Evolutionary conservation across 1,140 invertebrate genomes (phyloP).

Genomic region (Diorhabda sublineata): DNA sequence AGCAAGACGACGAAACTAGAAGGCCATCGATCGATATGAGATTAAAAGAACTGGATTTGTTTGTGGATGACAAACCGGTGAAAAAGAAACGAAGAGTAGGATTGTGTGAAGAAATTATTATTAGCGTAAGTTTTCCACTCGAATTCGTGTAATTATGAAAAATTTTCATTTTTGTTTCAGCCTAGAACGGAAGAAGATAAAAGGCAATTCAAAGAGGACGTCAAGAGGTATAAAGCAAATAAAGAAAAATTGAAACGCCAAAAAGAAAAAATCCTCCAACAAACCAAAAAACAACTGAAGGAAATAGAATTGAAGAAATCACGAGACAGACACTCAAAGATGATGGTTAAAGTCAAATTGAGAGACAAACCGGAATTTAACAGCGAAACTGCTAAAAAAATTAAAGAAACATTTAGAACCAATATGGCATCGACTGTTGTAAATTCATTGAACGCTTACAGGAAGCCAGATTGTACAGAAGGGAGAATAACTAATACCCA

Average conservation of each 20-base stretch:
- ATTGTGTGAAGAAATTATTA: constrained; percentile 63
- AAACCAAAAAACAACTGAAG: constrained; percentile 39
- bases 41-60: constrained; percentile 37
- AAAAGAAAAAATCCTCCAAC: constrained; percentile 54
- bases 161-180: constrained; percentile 48
- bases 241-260: constrained; percentile 70
- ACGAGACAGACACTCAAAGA: constrained; percentile 41
- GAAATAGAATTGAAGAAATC: constrained; percentile 36
- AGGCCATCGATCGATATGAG: constrained; percentile 32
- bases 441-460: constrained; percentile 83
- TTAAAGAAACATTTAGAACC: constrained; percentile 84
- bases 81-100: constrained; percentile 49
- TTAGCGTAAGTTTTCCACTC: constrained; percentile 59
- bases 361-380: constrained; percentile 51
- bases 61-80: constrained; percentile 26
- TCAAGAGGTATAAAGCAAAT: constrained; percentile 68
- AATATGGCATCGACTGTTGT: constrained; percentile 90
- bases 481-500: constrained; percentile 84
- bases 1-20: constrained; percentile 14
- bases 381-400: constrained; percentile 54
- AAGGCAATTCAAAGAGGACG: constrained; percentile 61
- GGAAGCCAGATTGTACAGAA: constrained; percentile 75
- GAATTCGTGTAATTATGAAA: neutral
- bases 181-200: constrained; percentile 74
- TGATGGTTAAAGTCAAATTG: constrained; percentile 34